Percentiles rank a stretch among this genome's conserved stretches.
phyloP scores from a whole-genome alignment of 1,140 invertebrate genomes.

The Drosophila lacteicornis region DNA sequence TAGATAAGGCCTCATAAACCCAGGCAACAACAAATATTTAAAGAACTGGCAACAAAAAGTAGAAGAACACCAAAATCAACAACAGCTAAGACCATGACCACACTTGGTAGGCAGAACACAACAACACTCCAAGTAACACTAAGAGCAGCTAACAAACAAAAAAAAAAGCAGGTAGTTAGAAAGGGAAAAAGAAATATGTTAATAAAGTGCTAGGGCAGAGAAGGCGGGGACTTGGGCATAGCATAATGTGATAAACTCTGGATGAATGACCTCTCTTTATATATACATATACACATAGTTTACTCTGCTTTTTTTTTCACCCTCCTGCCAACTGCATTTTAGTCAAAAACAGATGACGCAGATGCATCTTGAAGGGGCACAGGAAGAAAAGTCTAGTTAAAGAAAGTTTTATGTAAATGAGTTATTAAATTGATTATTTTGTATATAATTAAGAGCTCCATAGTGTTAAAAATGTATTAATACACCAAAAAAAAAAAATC shows the following conservation, averaged over 20 bases:
- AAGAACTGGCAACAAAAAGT: not conserved
- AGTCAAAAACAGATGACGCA: slow-evolving; percentile 43
- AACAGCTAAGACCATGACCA: slow-evolving; percentile 6
- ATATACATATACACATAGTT: not conserved
- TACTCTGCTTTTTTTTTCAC: slow-evolving; percentile 3
- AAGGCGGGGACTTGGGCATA: slow-evolving; percentile 25
- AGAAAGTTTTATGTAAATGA: no score
- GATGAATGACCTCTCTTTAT: slow-evolving; percentile 72
- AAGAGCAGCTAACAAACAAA: slow-evolving; percentile 18
- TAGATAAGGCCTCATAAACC: slow-evolving; percentile 3
- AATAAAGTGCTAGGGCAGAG: slow-evolving; percentile 53
- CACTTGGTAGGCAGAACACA: slow-evolving; percentile 6
- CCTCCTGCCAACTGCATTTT: slow-evolving; percentile 17
- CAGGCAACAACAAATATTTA: slow-evolving; percentile 2
- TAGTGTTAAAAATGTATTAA: no score
- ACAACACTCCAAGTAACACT: slow-evolving; percentile 11
- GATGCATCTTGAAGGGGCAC: slow-evolving; percentile 19
- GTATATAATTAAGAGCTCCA: no score
- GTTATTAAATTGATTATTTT: no score
- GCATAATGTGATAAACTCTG: slow-evolving; percentile 75
- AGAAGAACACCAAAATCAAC: slow-evolving; percentile 4
- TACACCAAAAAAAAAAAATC: no score
- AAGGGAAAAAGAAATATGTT: slow-evolving; percentile 67
- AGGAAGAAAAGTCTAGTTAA: not conserved
- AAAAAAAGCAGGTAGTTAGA: slow-evolving; percentile 46